phyloP scores from a whole-genome alignment of 2,113 vertebrate species.

The Triplophysa dalaica region DNA sequence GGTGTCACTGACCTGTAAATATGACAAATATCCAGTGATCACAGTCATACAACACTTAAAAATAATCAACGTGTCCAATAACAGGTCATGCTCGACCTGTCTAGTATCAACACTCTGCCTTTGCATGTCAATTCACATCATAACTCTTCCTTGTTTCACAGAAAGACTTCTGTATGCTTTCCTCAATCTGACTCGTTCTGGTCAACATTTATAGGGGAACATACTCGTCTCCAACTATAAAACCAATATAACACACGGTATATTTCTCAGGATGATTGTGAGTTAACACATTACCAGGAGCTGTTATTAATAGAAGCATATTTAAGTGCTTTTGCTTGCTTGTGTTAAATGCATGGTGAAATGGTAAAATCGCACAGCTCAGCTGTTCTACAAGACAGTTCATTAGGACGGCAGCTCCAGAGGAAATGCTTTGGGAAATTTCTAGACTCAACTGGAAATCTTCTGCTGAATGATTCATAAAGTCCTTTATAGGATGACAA shows the following conservation, averaged over 20 bases:
- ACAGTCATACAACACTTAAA: no score
- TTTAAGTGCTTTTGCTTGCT: neutral
- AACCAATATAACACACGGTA: neutral
- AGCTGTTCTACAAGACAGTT: conserved; percentile 26
- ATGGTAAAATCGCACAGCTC: neutral
- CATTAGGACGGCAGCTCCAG: conserved; percentile 19
- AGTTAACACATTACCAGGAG: neutral
- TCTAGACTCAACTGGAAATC: conserved; percentile 5
- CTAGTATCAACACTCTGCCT: no score
- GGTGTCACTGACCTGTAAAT: no score
- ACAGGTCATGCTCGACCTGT: no score
- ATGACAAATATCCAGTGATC: no score
- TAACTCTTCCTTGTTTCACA: neutral
- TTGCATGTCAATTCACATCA: no score
- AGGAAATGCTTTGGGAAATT: neutral
- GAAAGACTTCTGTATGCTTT: neutral
- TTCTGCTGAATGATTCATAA: conserved; percentile 17
- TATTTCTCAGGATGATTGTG: neutral
- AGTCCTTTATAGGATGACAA: conserved; percentile 1
- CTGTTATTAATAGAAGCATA: neutral
- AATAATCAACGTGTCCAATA: no score
- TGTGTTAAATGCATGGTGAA: neutral
- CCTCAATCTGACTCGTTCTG: neutral
- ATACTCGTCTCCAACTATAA: neutral
- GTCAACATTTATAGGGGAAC: neutral